Percentiles rank a stretch among this genome's conserved stretches.
Evolutionary conservation across 1,140 invertebrate genomes (phyloP).

Genomic region (Zaprionus davidi): DNA sequence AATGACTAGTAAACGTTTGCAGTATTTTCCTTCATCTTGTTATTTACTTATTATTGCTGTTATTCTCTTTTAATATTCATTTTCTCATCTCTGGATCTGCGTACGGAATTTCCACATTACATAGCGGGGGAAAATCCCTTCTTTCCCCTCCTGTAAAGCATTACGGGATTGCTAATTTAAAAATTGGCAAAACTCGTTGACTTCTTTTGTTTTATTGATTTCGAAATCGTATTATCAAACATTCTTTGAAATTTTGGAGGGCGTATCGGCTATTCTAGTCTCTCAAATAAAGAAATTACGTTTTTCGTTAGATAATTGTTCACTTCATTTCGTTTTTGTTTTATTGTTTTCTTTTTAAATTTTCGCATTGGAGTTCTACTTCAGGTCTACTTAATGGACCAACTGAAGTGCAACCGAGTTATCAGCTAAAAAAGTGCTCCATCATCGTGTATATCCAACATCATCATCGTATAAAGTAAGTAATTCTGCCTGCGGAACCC

Average conservation of each 20-base stretch:
- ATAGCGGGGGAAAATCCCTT: conserved; percentile 55
- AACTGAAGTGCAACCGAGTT: conserved; percentile 10
- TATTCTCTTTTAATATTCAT: conserved; percentile 3
- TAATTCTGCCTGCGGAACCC: conserved; percentile 64
- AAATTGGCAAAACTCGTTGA: conserved; percentile 16
- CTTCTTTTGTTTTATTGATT: conserved; percentile 35
- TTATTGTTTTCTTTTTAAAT: conserved; percentile 10
- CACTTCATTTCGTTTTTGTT: neutral
- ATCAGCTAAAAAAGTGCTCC: conserved; percentile 26
- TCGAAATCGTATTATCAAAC: conserved; percentile 63
- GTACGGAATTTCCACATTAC: conserved; percentile 19
- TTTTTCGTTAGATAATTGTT: conserved; percentile 11
- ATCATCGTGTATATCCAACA: conserved; percentile 29
- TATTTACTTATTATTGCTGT: conserved; percentile 44
- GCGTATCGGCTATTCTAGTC: conserved; percentile 59
- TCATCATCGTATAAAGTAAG: conserved; percentile 65
- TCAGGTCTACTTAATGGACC: neutral
- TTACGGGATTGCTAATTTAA: conserved; percentile 13
- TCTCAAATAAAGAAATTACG: conserved; percentile 45
- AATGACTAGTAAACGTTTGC: conserved; percentile 81
- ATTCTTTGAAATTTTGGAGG: conserved; percentile 74
- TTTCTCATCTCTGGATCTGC: conserved; percentile 9
- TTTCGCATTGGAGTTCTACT: conserved; percentile 14
- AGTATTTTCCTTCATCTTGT: conserved; percentile 34
- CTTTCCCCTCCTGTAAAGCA: neutral